phyloP scores from a whole-genome alignment of 2,888 invertebrate species.

The Parasteatoda lunata region DNA sequence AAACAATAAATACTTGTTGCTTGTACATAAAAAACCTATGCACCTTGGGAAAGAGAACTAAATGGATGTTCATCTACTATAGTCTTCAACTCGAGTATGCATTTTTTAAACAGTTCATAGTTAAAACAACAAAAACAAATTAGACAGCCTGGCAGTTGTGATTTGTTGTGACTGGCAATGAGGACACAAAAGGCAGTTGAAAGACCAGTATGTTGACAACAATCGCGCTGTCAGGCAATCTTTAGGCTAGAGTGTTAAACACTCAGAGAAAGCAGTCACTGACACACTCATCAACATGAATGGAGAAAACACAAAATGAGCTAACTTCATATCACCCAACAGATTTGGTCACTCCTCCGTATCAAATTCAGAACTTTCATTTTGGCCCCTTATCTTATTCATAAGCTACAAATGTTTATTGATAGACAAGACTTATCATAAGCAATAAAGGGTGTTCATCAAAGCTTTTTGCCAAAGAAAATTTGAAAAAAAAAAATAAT shows the following conservation, averaged over 20 bases:
- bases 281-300: slow-evolving; percentile 29
- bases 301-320: slow-evolving; percentile 25
- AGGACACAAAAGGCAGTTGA: slow-evolving; percentile 68
- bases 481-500: too few species aligned
- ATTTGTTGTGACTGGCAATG: slow-evolving; percentile 65
- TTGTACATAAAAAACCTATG: slow-evolving; percentile 46
- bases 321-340: background rate
- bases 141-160: slow-evolving; percentile 63
- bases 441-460: too few species aligned
- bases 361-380: too few species aligned
- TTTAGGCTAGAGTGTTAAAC: slow-evolving; percentile 67
- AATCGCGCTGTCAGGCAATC: slow-evolving; percentile 51
- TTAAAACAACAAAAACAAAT: slow-evolving; percentile 55
- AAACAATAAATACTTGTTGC: slow-evolving; percentile 19
- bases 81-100: slow-evolving; percentile 58
- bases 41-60: slow-evolving; percentile 42
- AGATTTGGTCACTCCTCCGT: too few species aligned
- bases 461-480: too few species aligned
- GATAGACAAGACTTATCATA: too few species aligned
- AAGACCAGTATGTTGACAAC: slow-evolving; percentile 57
- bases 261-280: slow-evolving; percentile 56
- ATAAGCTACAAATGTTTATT: too few species aligned
- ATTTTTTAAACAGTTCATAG: slow-evolving; percentile 53
- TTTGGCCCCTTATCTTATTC: too few species aligned
- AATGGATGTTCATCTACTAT: slow-evolving; percentile 51